Evolutionary conservation across 2,113 vertebrate genomes (phyloP).

Genomic region (Notothenia rossii): DNA sequence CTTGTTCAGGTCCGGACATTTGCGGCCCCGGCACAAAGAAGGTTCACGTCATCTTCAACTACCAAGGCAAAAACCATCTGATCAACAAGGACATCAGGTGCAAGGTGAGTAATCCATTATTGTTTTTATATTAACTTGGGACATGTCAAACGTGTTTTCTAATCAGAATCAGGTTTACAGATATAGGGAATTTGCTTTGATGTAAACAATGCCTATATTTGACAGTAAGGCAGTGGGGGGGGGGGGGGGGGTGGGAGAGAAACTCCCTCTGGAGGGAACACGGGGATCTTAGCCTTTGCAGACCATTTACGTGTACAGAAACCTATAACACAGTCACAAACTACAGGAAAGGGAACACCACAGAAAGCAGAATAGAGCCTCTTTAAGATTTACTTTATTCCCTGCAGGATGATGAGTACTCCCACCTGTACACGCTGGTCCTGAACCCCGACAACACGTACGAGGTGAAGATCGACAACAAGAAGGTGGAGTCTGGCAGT

Average conservation of each 20-base stretch:
- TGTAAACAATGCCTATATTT: too few species aligned
- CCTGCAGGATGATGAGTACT: conserved; percentile 87
- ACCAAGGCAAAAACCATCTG: conserved; percentile 90
- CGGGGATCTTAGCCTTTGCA: too few species aligned
- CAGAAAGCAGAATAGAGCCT: too few species aligned
- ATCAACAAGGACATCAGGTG: conserved; percentile 90
- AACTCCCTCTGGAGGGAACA: too few species aligned
- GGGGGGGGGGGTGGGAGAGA: too few species aligned
- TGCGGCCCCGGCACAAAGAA: conserved; percentile 91
- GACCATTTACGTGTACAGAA: too few species aligned
- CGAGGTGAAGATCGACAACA: conserved; percentile 91
- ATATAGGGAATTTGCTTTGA: too few species aligned
- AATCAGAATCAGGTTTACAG: not conserved
- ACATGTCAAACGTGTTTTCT: too few species aligned
- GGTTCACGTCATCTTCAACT: conserved; percentile 89
- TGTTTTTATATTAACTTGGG: not conserved
- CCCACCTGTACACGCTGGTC: conserved; percentile 88
- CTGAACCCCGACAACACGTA: conserved; percentile 89
- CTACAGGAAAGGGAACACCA: too few species aligned
- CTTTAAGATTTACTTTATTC: conserved; percentile 1
- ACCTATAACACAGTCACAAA: too few species aligned
- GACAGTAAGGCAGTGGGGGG: too few species aligned
- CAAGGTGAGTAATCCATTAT: conserved; percentile 78
- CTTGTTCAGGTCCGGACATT: conserved; percentile 88
- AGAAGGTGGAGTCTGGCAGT: conserved; percentile 86